A percentile compares a stretch with the other conserved stretches of the same genome.
Conservation (phyloP, 2,888 invertebrate species). For the Hesperia comma region DNA sequence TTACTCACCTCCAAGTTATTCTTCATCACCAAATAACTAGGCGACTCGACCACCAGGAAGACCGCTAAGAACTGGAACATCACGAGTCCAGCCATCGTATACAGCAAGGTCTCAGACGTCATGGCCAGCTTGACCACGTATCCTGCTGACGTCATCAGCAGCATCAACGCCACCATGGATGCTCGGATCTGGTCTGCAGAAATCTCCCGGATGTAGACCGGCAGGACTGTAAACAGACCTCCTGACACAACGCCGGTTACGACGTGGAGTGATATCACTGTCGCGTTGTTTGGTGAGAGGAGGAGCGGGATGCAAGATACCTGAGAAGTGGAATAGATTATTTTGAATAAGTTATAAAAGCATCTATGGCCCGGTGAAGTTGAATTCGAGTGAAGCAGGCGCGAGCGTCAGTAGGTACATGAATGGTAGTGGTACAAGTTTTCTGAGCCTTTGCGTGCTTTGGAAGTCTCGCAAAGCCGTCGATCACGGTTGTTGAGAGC, state of each 20-base stretch:
- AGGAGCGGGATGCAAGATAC: constrained; percentile 64
- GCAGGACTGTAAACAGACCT: constrained; percentile 63
- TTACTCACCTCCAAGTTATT: constrained; percentile 62
- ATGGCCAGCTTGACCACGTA: constrained; percentile 58
- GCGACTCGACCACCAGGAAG: constrained; percentile 61
- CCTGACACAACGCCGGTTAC: constrained; percentile 64
- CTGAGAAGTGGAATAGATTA: constrained; percentile 50
- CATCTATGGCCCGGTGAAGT: no score
- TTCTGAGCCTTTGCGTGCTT: no score
- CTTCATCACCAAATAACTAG: constrained; percentile 63
- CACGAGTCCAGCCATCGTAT: constrained; percentile 60
- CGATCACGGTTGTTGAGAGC: no score
- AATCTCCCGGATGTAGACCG: constrained; percentile 65
- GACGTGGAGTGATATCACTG: constrained; percentile 55
- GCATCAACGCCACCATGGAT: constrained; percentile 54
- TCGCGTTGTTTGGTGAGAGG: constrained; percentile 51
- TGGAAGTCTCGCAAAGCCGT: no score
- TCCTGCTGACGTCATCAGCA: constrained; percentile 61
- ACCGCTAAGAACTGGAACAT: constrained; percentile 59
- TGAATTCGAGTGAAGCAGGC: no score
- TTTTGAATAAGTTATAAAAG: no score
- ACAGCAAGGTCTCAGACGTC: constrained; percentile 56
- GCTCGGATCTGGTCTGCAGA: constrained; percentile 52
- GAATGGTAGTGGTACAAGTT: no score
- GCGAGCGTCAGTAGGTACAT: no score